Percentiles rank a stretch among this genome's conserved stretches.
Conservation (phyloP, 2,888 invertebrate species). For the Caradrina clavipalpis region DNA sequence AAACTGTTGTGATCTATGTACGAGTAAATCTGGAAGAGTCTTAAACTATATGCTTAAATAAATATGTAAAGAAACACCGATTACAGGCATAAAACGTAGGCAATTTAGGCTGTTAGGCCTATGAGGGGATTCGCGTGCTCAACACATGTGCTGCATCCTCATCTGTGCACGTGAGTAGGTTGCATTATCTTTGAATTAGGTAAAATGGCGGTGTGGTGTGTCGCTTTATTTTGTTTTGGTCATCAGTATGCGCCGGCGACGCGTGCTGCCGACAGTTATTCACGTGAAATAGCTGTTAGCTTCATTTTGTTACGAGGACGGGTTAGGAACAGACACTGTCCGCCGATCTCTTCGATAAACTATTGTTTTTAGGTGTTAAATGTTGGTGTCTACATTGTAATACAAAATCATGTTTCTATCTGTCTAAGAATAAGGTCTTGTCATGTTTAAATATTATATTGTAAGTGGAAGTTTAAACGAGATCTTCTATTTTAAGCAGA, state of each 20-base stretch:
- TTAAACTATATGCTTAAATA: constrained; percentile 24
- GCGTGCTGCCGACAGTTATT: constrained; percentile 79
- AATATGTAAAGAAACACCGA: constrained; percentile 3
- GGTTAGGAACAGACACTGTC: constrained; percentile 72
- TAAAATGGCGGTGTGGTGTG: constrained; percentile 72
- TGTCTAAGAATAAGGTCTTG: constrained; percentile 27
- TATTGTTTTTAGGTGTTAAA: constrained; percentile 25
- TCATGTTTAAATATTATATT: constrained; percentile 16
- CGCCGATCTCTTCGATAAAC: constrained; percentile 16
- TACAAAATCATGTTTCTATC: constrained; percentile 23
- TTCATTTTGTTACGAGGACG: constrained; percentile 60
- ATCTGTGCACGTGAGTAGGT: constrained; percentile 71
- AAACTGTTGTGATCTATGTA: constrained; percentile 14
- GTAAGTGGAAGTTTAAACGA: constrained; percentile 31
- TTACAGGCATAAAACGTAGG: constrained; percentile 42
- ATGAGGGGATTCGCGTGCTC: constrained; percentile 42
- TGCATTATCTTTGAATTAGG: constrained; percentile 73
- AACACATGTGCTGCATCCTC: constrained; percentile 35
- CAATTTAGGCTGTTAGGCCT: constrained; percentile 39
- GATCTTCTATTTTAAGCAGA: constrained; percentile 26
- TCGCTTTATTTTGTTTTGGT: constrained; percentile 70
- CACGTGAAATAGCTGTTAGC: constrained; percentile 81
- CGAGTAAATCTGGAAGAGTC: constrained; percentile 32
- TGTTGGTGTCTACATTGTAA: constrained; percentile 28
- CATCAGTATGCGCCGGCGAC: constrained; percentile 80